Evolutionary conservation across 2,797 vertebrate species (phyloP).

Genomic region (Eupleurogrammus muticus): DNA sequence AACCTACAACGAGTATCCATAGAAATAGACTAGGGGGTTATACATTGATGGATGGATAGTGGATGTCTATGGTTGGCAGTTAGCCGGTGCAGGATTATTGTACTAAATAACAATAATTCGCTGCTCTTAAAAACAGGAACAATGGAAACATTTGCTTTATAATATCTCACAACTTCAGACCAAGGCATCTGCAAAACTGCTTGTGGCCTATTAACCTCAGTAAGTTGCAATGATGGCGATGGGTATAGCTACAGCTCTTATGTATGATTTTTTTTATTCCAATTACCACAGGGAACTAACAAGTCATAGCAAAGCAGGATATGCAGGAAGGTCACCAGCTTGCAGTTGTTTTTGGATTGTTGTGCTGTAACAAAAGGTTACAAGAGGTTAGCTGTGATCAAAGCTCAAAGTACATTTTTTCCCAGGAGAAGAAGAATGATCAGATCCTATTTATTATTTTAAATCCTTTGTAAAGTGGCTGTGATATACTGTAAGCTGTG

Average conservation of each 20-base stretch:
- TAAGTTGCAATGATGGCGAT: slow-evolving; percentile 31
- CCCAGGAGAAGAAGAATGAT: slow-evolving; percentile 30
- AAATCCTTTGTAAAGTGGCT: slow-evolving; percentile 52
- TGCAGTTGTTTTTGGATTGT: slow-evolving; percentile 18
- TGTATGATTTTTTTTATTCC: slow-evolving; percentile 25
- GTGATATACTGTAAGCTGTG: slow-evolving; percentile 37
- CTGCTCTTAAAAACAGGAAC: slow-evolving; percentile 17
- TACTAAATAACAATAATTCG: slow-evolving; percentile 29
- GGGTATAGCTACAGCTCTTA: slow-evolving; percentile 35
- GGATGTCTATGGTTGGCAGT: slow-evolving; percentile 12
- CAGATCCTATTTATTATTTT: slow-evolving; percentile 38
- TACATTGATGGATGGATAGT: too few relatives aligned
- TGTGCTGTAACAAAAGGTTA: slow-evolving; percentile 8
- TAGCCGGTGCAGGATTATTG: slow-evolving; percentile 2
- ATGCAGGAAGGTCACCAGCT: slow-evolving; percentile 14
- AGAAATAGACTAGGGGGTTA: not conserved
- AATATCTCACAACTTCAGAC: slow-evolving; percentile 9
- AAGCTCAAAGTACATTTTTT: slow-evolving; percentile 24
- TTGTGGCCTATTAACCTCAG: slow-evolving; percentile 19
- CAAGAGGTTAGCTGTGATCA: slow-evolving; percentile 10
- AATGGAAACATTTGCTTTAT: slow-evolving; percentile 23
- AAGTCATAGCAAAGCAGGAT: slow-evolving; percentile 14
- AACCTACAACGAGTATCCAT: not conserved
- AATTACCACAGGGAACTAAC: slow-evolving; percentile 19
- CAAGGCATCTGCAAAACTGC: slow-evolving; percentile 32